Evolutionary conservation across 2,113 vertebrate genomes (phyloP).

Genomic region (Thamnophis sirtalis): DNA sequence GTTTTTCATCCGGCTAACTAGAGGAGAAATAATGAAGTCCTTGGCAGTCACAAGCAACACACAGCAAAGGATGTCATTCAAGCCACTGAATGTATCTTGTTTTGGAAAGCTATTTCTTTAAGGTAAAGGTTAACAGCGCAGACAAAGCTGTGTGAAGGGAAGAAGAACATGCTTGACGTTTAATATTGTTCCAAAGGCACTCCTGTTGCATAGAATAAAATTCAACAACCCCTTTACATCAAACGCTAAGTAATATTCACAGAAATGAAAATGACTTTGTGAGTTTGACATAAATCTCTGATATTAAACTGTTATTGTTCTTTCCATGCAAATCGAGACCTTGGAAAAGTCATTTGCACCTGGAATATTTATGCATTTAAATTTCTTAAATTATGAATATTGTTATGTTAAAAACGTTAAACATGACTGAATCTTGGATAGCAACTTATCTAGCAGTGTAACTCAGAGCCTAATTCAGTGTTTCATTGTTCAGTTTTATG

Average conservation of each 20-base stretch:
- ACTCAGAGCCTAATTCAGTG: neutral
- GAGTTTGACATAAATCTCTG: slow-evolving; percentile 28
- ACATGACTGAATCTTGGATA: neutral
- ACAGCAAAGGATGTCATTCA: neutral
- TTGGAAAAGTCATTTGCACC: slow-evolving; percentile 39
- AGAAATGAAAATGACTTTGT: slow-evolving; percentile 60
- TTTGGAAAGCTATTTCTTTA: neutral
- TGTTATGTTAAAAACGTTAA: neutral
- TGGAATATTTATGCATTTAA: neutral
- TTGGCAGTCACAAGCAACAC: neutral
- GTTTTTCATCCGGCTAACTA: neutral
- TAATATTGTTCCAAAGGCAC: neutral
- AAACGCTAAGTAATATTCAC: slow-evolving; percentile 45
- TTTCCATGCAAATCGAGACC: slow-evolving; percentile 55
- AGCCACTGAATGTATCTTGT: neutral
- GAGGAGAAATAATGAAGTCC: neutral
- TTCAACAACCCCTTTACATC: neutral
- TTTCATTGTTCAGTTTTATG: neutral
- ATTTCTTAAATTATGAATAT: neutral
- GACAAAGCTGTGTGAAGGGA: neutral
- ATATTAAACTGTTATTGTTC: slow-evolving; percentile 40
- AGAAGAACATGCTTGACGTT: neutral
- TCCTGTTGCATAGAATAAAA: slow-evolving; percentile 16
- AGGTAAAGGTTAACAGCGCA: neutral
- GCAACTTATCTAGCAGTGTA: neutral